These are phyloP conservation scores for Porites lutea DNA, from an alignment of 64 coral and sea anemone species.

Conservation along the genomic window DNA sequence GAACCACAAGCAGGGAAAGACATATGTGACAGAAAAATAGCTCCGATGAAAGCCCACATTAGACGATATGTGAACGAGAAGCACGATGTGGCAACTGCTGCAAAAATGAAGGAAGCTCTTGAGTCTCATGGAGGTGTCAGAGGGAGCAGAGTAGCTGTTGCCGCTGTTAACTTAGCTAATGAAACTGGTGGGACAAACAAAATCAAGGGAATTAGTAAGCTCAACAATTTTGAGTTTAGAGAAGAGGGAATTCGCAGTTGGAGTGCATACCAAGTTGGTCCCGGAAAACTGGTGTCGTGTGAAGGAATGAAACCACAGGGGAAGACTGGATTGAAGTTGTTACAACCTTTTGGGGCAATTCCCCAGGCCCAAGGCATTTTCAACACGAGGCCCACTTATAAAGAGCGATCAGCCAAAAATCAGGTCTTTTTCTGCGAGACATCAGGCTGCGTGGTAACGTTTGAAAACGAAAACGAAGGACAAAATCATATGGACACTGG, in stretches of 20 bases:
- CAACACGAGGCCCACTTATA: neutral
- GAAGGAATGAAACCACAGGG: neutral
- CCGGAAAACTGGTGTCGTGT: neutral
- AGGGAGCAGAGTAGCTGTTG: constrained; percentile 3
- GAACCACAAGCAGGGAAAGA: constrained; percentile 7
- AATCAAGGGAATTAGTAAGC: neutral
- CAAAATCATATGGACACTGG: constrained; percentile 35
- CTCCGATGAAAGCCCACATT: neutral
- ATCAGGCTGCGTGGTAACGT: constrained; percentile 17
- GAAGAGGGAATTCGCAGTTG: neutral
- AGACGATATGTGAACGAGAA: too few species aligned
- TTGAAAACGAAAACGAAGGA: constrained; percentile 11
- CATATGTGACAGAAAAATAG: constrained; percentile 7
- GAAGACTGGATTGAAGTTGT: neutral
- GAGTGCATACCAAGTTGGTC: neutral
- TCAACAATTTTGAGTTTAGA: neutral
- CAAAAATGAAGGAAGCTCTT: neutral
- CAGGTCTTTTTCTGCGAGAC: constrained; percentile 24
- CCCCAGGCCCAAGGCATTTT: neutral
- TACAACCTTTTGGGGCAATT: neutral
- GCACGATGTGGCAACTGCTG: neutral
- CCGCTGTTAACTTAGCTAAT: neutral
- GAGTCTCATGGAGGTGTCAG: neutral
- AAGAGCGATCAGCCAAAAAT: neutral
- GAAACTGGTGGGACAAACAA: neutral